These are phyloP conservation scores for Drosophila kikkawai DNA, from an alignment of 1,140 invertebrate genomes.

Conservation along the genomic window DNA sequence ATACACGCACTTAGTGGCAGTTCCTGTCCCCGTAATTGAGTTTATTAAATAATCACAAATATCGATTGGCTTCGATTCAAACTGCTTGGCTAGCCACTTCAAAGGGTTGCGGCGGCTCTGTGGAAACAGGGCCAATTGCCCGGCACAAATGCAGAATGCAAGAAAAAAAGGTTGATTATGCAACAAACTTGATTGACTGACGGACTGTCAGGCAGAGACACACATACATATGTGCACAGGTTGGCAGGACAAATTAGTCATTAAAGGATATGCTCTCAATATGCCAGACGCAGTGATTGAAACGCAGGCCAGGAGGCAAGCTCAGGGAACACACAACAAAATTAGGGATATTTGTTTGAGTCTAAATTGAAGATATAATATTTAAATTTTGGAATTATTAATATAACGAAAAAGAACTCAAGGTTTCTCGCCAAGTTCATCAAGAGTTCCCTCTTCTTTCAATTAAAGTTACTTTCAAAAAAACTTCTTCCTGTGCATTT, in stretches of 20 bases:
- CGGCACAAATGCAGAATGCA: conserved; percentile 66
- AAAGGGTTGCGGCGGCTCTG: conserved; percentile 6
- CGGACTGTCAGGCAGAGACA: conserved; percentile 24
- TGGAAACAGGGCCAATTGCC: conserved; percentile 55
- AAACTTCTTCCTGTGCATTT: conserved; percentile 15
- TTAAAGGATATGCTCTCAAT: conserved; percentile 62
- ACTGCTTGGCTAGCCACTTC: conserved; percentile 6
- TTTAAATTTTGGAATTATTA: neutral
- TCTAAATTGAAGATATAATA: neutral
- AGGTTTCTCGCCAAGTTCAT: neutral
- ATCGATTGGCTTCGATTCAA: conserved; percentile 61
- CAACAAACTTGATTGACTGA: conserved; percentile 42
- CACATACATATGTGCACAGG: conserved; percentile 15
- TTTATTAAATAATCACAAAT: conserved; percentile 84
- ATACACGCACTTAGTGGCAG: conserved; percentile 39
- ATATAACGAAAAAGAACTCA: neutral
- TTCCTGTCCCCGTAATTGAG: conserved; percentile 64
- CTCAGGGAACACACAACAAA: conserved; percentile 18
- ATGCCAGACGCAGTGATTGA: conserved; percentile 29
- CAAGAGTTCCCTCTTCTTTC: neutral
- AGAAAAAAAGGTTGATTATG: conserved; percentile 38
- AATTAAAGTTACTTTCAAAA: neutral
- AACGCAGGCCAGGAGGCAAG: conserved; percentile 35
- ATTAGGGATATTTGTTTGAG: neutral
- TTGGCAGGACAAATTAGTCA: conserved; percentile 68